These are phyloP conservation scores for Aegotheles bennettii DNA, from an alignment of 2,113 vertebrate species.

Conservation along the genomic window DNA sequence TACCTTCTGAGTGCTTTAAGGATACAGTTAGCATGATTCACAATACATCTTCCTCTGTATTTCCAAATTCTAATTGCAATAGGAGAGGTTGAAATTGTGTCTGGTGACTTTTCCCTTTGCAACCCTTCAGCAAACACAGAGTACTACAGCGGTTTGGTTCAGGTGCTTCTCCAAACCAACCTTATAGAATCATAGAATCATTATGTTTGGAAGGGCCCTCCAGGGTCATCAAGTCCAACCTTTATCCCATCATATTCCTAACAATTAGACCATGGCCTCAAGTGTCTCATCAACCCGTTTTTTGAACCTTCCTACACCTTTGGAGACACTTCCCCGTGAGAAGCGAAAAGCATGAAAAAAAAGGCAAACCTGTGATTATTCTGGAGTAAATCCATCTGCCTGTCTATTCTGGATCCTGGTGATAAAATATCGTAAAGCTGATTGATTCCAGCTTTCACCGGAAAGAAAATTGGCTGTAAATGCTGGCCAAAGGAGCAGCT, in stretches of 20 bases:
- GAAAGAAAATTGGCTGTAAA: background rate
- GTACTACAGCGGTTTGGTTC: background rate
- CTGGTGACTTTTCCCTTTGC: background rate
- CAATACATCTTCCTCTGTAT: background rate
- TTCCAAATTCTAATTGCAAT: background rate
- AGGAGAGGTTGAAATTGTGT: background rate
- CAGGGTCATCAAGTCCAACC: no score
- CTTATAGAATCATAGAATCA: no score
- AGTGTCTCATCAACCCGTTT: no score
- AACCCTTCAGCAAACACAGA: background rate
- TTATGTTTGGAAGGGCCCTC: no score
- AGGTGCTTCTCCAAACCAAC: background rate
- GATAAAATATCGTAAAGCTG: background rate
- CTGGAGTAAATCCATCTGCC: background rate
- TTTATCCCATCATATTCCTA: no score
- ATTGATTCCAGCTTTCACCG: background rate
- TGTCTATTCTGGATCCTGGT: accelerated
- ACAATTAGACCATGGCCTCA: no score
- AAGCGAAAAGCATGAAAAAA: background rate
- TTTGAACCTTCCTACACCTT: background rate
- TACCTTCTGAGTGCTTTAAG: background rate
- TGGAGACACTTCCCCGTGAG: background rate
- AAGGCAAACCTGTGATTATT: background rate
- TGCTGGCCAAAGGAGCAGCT: background rate
- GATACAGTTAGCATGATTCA: background rate